phyloP scores from a whole-genome alignment of 2,888 invertebrate species.

The Hemaris fuciformis region DNA sequence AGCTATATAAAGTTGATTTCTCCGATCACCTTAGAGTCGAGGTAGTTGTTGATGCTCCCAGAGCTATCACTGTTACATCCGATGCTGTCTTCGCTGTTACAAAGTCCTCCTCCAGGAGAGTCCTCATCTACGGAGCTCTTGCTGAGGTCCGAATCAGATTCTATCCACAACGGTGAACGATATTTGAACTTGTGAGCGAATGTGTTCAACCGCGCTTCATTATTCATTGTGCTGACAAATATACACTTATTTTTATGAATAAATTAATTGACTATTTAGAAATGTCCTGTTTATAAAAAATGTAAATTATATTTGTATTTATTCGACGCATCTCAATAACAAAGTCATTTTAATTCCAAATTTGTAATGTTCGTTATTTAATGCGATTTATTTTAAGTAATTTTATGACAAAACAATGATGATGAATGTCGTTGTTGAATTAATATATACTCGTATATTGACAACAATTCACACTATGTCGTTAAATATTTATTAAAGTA shows the following conservation, averaged over 20 bases:
- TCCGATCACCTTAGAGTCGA: constrained; percentile 67
- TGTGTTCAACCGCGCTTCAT: constrained; percentile 53
- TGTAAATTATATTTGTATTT: too few species aligned
- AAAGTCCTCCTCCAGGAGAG: constrained; percentile 33
- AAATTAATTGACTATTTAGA: not conserved
- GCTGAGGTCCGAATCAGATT: constrained; percentile 69
- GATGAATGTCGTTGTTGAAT: too few species aligned
- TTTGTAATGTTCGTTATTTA: too few species aligned
- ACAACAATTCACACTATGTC: too few species aligned
- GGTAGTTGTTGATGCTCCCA: constrained; percentile 72
- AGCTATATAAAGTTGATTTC: not conserved
- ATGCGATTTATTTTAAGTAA: too few species aligned
- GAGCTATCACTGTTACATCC: constrained; percentile 58
- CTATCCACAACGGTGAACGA: constrained; percentile 75
- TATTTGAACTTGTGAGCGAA: constrained; percentile 75
- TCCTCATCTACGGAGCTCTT: constrained; percentile 41
- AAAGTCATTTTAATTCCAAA: too few species aligned
- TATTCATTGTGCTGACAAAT: constrained; percentile 35
- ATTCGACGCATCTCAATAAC: too few species aligned
- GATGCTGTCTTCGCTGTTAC: constrained; percentile 60
- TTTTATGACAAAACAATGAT: too few species aligned
- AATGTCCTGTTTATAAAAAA: too few species aligned
- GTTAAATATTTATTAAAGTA: not conserved
- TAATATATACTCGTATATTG: too few species aligned
- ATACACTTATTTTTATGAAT: not conserved